Conservation (phyloP, 2,888 invertebrate genomes). For the Ichneumon xanthorius region DNA sequence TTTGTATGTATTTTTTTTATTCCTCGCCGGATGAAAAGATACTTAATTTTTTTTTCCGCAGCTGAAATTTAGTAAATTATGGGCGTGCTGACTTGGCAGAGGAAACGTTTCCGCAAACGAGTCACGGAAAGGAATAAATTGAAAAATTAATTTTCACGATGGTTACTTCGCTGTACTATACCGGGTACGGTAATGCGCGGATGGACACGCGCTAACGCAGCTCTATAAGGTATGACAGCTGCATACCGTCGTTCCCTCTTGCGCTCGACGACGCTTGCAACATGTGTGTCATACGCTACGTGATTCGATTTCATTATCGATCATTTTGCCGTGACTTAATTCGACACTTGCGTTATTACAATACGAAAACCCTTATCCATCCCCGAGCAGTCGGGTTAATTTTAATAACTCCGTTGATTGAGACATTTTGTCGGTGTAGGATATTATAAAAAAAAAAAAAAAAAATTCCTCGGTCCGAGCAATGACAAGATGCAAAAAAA, state of each 20-base stretch:
- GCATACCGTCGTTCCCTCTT: constrained; percentile 63
- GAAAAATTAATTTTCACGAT: constrained; percentile 65
- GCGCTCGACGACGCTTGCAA: constrained; percentile 60
- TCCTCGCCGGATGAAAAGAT: neutral
- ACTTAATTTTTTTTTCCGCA: neutral
- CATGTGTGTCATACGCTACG: constrained; percentile 84
- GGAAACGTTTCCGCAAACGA: constrained; percentile 62
- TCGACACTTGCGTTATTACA: constrained; percentile 38
- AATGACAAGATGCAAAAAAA: neutral
- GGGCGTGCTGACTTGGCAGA: constrained; percentile 31
- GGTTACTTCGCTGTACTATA: constrained; percentile 44
- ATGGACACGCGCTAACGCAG: constrained; percentile 68
- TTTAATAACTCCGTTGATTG: neutral
- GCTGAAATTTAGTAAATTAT: constrained; percentile 33
- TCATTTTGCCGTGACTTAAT: constrained; percentile 59
- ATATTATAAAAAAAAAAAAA: neutral
- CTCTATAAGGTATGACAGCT: constrained; percentile 68
- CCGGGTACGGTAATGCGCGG: constrained; percentile 67
- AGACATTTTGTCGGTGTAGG: neutral
- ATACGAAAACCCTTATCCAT: constrained; percentile 40
- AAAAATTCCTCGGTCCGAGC: neutral
- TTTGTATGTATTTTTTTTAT: neutral
- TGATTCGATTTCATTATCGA: constrained; percentile 79
- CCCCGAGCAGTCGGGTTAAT: neutral
- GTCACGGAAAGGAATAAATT: constrained; percentile 68